These are phyloP conservation scores for Motacilla alba DNA, from an alignment of 2,113 vertebrate genomes.

Conservation along the genomic window DNA sequence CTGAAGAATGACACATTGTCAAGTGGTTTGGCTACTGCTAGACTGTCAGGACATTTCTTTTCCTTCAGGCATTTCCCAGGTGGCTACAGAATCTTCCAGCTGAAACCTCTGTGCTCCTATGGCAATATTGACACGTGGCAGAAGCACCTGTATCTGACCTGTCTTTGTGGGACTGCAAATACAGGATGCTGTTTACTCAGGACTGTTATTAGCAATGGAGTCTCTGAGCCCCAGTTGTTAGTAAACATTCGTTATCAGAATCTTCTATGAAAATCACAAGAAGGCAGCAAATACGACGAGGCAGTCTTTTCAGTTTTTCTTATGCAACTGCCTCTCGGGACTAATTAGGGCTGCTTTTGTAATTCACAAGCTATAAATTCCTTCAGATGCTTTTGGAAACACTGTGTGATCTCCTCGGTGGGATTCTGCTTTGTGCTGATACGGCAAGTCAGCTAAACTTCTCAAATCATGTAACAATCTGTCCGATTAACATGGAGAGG, in stretches of 20 bases:
- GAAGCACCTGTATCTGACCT: not conserved
- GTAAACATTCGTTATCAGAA: conserved; percentile 62
- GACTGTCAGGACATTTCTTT: not conserved
- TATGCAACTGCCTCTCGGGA: conserved; percentile 63
- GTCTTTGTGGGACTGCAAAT: conserved; percentile 41
- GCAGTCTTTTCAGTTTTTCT: conserved; percentile 58
- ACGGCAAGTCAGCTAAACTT: not conserved
- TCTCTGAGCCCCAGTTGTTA: conserved; percentile 58
- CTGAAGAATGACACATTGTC: not conserved
- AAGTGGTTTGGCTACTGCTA: not conserved
- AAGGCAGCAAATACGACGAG: conserved; percentile 56
- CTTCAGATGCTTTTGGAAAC: conserved; percentile 51
- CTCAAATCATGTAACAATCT: not conserved
- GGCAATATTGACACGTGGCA: not conserved
- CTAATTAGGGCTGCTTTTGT: conserved; percentile 75
- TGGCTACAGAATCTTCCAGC: not conserved
- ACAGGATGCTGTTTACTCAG: conserved; percentile 34
- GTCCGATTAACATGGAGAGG: not conserved
- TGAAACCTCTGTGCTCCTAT: not conserved
- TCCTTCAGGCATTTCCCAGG: not conserved
- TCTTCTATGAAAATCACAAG: conserved; percentile 38
- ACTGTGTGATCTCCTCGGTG: conserved; percentile 21
- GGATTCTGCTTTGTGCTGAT: conserved; percentile 57
- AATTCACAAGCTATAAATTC: conserved; percentile 70
- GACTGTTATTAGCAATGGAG: conserved; percentile 34